Base-by-base conservation (phyloP, 2,797 vertebrate genomes). In the Lacerta bilineata region DNA sequence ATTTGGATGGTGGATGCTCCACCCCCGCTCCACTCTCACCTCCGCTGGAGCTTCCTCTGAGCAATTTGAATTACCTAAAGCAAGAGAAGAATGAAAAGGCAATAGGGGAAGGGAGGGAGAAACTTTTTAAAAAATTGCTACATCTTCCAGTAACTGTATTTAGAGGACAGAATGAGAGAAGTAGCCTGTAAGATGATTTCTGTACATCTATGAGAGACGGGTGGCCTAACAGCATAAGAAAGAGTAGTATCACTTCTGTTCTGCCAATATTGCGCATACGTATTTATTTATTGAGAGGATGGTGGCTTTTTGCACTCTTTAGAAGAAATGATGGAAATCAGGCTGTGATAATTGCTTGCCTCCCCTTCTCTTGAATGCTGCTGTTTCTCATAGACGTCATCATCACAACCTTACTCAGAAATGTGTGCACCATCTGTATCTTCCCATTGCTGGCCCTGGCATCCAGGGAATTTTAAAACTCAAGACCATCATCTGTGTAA, bases 391-490 rank as follows among this genome's bases (percentile, higher is more conserved):
- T 95, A 94, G 93, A 95, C 91, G 92, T 95, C 93, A 27, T 94
- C 93, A 91, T 77, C 71, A 25, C 71, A 83, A 88, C 87, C 94
- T 95, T 91, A 85, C 83, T 13, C 93, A 93, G 94, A 95, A 97
- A 96, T 97, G 95, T 96, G 96, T 93, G 94, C 92, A 95, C 95
- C 96, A 96, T 95, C 96, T 96, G 96, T 96, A 93, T 92, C 25
- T 87, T 91, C 95, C 95, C 89, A 92, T 91, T 91, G 95, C 93
- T 93, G 94, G 93, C 93, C 94, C 95, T 95, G 95, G 94, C 96
- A 97, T 96, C 93, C 96, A 96, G 96, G 95, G 95, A 96, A 96
- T 96, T 97, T 88, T 96, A 88, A 94, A 96, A 95, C 95, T 97
- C 95, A 95, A 94, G 93, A 91, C 82, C 92, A 94, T 95, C 96